Evolutionary conservation across 2,113 vertebrate species (phyloP).

Genomic region (Globicephala melas): DNA sequence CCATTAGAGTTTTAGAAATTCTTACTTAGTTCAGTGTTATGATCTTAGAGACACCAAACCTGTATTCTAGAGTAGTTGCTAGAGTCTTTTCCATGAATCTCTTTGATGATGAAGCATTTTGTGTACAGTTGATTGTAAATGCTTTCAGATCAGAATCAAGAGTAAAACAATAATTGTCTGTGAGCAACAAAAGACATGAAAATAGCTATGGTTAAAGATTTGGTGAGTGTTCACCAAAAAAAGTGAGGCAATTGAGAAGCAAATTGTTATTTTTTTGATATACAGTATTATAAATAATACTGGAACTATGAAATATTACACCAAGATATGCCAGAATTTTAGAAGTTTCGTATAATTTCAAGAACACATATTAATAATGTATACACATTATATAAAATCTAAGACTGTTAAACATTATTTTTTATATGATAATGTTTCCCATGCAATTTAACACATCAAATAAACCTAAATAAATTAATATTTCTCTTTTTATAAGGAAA

Average conservation of each 20-base stretch:
- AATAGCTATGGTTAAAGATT: background rate
- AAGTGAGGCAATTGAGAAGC: background rate
- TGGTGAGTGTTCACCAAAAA: background rate
- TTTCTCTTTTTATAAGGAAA: background rate
- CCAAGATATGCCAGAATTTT: background rate
- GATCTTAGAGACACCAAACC: background rate
- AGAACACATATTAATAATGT: background rate
- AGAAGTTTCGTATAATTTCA: background rate
- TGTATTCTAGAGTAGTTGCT: background rate
- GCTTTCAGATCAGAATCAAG: background rate
- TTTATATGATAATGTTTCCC: background rate
- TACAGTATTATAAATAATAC: background rate
- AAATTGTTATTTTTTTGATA: background rate
- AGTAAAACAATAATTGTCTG: background rate
- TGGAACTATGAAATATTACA: background rate
- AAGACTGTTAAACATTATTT: background rate
- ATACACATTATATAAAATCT: background rate
- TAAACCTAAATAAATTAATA: background rate
- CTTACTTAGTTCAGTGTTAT: background rate
- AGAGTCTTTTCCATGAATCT: background rate
- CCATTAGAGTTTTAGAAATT: background rate
- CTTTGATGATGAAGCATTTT: background rate
- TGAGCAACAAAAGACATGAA: background rate
- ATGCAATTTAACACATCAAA: background rate
- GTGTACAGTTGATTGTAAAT: background rate